These are phyloP conservation scores for Drosophila lini DNA, from an alignment of 1,140 invertebrate genomes.

Conservation along the genomic window DNA sequence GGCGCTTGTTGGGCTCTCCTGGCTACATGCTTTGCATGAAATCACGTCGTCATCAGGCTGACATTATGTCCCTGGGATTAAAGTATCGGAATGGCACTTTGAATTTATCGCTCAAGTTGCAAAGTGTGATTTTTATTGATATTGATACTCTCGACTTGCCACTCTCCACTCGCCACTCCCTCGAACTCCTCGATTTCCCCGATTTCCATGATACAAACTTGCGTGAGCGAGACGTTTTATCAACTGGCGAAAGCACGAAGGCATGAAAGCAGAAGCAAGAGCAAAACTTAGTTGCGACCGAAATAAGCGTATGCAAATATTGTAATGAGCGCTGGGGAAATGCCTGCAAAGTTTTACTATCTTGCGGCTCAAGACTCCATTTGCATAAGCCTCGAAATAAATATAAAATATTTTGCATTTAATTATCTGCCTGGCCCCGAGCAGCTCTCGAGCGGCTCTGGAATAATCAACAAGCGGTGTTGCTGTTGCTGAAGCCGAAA, in stretches of 20 bases:
- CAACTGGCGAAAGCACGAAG: constrained; percentile 44
- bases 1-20: constrained; percentile 32
- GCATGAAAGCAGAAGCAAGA: neutral
- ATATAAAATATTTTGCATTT: constrained; percentile 82
- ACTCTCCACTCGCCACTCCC: neutral
- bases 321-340: constrained; percentile 37
- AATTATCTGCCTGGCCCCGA: constrained; percentile 58
- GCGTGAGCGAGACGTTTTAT: constrained; percentile 52
- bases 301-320: constrained; percentile 74
- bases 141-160: constrained; percentile 65
- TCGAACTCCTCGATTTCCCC: neutral
- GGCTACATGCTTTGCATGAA: constrained; percentile 79
- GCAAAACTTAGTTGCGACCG: constrained; percentile 30
- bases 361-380: constrained; percentile 67
- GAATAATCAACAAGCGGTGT: constrained; percentile 42
- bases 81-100: constrained; percentile 79
- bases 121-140: constrained; percentile 83
- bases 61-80: constrained; percentile 82
- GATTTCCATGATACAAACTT: constrained; percentile 35
- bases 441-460: constrained; percentile 9
- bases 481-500: constrained; percentile 27
- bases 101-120: constrained; percentile 77
- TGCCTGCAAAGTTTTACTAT: constrained; percentile 74
- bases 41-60: constrained; percentile 81
- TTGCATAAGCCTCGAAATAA: constrained; percentile 80